Evolutionary conservation across 2,888 invertebrate genomes (phyloP), one percentile per base, ranked within the genome.

Genomic region (Dilophus febrilis): DNA sequence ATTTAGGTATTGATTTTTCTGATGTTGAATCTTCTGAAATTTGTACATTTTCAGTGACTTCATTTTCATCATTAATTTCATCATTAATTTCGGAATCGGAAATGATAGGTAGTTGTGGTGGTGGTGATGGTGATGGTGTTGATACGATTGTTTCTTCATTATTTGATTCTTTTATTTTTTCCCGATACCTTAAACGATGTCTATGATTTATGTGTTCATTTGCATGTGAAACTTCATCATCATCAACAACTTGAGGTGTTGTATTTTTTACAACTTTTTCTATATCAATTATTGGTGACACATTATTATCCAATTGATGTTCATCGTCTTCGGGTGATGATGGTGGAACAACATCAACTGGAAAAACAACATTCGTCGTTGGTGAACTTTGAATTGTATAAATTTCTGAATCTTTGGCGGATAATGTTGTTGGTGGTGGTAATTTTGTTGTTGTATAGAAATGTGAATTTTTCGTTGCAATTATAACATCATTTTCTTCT

Each of bases 141-240:
- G 33, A 26, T 2, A 33, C 26, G 6, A 27, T 16, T 22, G 22
- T 6, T 22, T 4, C 4, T 8, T 4, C 5, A 6, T 6, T 6
- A 6, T 6, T 4, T 12, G 32, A 22, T n/a, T 36, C 40, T 19
- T 35, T 30, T 3, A 31, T 33, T 35, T 40, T 37, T 22, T 40
- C 40, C 26, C 40, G 40, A 11, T 42, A 37, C 22, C 42, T 33
- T 19, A 42, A 37, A n/a, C 40, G 37, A n/a, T 35, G 34, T 7
- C 38, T 22, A 26, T 40, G 32, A 18, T 37, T 27, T 14, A 42
- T 17, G 10, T 35, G 37, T n/a, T 41, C 41, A 16, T 12, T 14
- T 10, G 16, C 32, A 13, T 28, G 11, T 27, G 10, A 7, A 7
- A 27, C 5, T n/a, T 29, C 29, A 29, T n/a, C 11, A 16, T 29